phyloP scores from a whole-genome alignment of 2,888 invertebrate species.

The Leucozona laternaria region DNA sequence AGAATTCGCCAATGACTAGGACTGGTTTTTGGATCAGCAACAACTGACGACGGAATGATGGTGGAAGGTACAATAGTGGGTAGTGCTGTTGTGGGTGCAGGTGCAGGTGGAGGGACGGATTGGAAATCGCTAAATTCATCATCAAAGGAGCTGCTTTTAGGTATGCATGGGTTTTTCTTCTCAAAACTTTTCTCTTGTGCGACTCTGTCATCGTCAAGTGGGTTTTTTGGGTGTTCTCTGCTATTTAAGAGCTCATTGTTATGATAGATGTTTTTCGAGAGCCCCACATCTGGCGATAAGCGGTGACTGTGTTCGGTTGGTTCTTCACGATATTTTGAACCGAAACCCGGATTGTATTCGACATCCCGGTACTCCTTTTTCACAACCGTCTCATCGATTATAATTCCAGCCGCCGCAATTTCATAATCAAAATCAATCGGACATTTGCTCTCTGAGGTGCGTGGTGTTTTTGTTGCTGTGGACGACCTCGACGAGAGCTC shows the following conservation, averaged over 20 bases:
- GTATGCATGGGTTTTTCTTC: conserved; percentile 38
- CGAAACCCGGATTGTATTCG: conserved; percentile 82
- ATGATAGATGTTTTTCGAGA: conserved; percentile 7
- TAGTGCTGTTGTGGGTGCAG: conserved; percentile 20
- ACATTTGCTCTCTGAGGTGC: conserved; percentile 67
- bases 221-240: background rate
- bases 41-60: conserved; percentile 51
- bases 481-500: conserved; percentile 76
- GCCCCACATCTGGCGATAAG: conserved; percentile 38
- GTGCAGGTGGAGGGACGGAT: conserved; percentile 79
- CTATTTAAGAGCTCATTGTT: conserved; percentile 23
- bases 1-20: conserved; percentile 68
- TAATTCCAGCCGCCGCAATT: conserved; percentile 83
- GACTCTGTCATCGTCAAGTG: conserved; percentile 46
- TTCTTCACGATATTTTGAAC: conserved; percentile 77
- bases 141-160: conserved; percentile 78
- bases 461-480: conserved; percentile 42
- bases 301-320: conserved; percentile 34
- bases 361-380: conserved; percentile 84
- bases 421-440: conserved; percentile 83
- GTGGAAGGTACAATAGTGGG: conserved; percentile 65
- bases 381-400: conserved; percentile 83
- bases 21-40: conserved; percentile 47
- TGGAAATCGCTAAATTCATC: conserved; percentile 85
- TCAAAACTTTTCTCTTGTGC: conserved; percentile 28